phyloP scores from a whole-genome alignment of 1,140 invertebrate species.

The Leptopilina clavipes region DNA sequence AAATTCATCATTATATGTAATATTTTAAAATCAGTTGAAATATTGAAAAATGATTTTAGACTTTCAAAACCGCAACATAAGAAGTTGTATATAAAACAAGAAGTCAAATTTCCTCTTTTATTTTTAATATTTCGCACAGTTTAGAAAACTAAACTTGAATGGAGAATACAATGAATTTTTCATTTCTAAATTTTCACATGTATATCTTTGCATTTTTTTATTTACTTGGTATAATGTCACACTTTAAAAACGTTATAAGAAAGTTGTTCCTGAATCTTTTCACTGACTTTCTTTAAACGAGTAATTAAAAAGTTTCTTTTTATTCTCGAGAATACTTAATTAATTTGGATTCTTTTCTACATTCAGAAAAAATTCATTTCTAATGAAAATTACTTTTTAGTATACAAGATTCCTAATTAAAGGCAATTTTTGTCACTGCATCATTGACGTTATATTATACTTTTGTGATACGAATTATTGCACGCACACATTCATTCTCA shows the following conservation, averaged over 20 bases:
- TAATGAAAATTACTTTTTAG: background rate
- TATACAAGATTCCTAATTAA: background rate
- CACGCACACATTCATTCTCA: background rate
- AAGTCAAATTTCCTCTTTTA: too few species aligned
- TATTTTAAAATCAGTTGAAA: too few species aligned
- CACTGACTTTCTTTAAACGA: background rate
- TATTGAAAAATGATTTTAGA: too few species aligned
- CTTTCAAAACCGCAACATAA: too few species aligned
- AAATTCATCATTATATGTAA: background rate
- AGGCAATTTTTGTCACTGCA: background rate
- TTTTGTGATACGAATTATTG: background rate
- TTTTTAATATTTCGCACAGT: background rate
- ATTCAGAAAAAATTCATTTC: background rate
- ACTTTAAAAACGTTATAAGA: background rate
- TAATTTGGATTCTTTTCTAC: background rate
- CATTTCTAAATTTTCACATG: background rate
- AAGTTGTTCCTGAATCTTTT: background rate
- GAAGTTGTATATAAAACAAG: too few species aligned
- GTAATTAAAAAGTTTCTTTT: background rate
- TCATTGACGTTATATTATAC: background rate
- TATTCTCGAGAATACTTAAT: background rate
- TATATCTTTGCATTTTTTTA: background rate
- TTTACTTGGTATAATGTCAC: constrained; percentile 6
- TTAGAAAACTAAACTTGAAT: background rate
- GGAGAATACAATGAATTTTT: background rate